Conservation (phyloP, 2,888 invertebrate genomes). For the Tetranychus piercei region DNA sequence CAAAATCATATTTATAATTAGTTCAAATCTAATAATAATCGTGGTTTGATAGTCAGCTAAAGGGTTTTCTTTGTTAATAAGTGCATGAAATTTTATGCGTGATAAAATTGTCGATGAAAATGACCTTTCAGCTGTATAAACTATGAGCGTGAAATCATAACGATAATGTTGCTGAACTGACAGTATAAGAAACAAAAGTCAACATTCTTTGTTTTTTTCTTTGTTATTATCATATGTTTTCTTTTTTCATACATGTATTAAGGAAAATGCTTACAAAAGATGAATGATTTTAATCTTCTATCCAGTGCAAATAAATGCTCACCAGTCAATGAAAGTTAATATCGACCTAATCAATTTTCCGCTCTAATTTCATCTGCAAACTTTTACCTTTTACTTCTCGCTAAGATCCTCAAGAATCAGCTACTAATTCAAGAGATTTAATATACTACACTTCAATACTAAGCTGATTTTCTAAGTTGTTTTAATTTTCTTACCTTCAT, state of each 20-base stretch:
- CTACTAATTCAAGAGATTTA: too few species aligned
- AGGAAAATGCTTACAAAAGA: slow-evolving; percentile 41
- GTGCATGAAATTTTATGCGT: too few species aligned
- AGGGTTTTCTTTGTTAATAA: too few species aligned
- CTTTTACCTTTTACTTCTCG: too few species aligned
- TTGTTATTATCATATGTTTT: background rate
- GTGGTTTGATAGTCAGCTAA: too few species aligned
- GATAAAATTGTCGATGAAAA: too few species aligned
- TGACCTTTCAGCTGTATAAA: too few species aligned
- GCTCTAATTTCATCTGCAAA: slow-evolving; percentile 38
- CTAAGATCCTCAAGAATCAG: too few species aligned
- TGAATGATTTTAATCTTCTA: slow-evolving; percentile 50
- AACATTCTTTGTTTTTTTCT: background rate
- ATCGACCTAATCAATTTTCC: slow-evolving; percentile 36
- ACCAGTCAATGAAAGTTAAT: slow-evolving; percentile 46
- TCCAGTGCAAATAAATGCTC: slow-evolving; percentile 58
- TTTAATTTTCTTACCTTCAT: too few species aligned
- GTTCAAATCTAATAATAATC: background rate
- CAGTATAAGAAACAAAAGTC: background rate
- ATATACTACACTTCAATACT: too few species aligned
- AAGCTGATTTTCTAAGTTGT: slow-evolving; percentile 48
- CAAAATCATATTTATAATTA: background rate
- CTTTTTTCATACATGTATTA: slow-evolving; percentile 16
- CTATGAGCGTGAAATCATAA: too few species aligned
- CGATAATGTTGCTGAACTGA: too few species aligned